These are phyloP conservation scores for Platysternon megacephalum DNA, from an alignment of 2,113 vertebrate genomes.

Conservation along the genomic window DNA sequence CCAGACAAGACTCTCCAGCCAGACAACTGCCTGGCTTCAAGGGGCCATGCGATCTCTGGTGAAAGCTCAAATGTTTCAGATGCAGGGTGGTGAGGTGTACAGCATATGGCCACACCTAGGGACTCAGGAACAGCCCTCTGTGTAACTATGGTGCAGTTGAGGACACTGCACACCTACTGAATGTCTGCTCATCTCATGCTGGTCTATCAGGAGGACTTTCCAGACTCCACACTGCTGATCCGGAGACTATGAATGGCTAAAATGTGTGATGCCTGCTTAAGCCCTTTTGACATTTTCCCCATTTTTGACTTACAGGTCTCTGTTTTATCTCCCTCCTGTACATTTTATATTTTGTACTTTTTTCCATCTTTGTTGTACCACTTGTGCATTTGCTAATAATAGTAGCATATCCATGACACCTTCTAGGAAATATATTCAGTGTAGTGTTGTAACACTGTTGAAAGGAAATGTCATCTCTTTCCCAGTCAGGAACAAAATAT, in stretches of 20 bases:
- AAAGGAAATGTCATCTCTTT: not conserved
- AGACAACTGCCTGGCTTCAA: not conserved
- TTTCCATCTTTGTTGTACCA: not conserved
- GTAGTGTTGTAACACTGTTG: not conserved
- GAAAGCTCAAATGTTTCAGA: not conserved
- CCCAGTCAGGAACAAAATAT: not conserved
- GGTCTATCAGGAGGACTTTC: not conserved
- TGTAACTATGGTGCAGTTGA: not conserved
- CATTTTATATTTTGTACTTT: not conserved
- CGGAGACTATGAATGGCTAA: not conserved
- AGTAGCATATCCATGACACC: not conserved
- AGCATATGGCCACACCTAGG: not conserved
- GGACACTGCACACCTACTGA: not conserved
- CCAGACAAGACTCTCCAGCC: too few relatives aligned
- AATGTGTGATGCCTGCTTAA: not conserved
- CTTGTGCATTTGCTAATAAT: not conserved
- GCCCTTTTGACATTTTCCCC: not conserved
- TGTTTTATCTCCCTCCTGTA: not conserved
- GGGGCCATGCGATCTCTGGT: not conserved
- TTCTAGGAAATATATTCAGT: not conserved
- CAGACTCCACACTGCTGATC: not conserved
- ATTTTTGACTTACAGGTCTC: not conserved
- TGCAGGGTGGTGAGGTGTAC: not conserved
- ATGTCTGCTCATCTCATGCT: not conserved
- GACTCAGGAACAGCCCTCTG: not conserved